Evolutionary conservation across 2,888 invertebrate genomes (phyloP).

Genomic region (Drosophila putrida): DNA sequence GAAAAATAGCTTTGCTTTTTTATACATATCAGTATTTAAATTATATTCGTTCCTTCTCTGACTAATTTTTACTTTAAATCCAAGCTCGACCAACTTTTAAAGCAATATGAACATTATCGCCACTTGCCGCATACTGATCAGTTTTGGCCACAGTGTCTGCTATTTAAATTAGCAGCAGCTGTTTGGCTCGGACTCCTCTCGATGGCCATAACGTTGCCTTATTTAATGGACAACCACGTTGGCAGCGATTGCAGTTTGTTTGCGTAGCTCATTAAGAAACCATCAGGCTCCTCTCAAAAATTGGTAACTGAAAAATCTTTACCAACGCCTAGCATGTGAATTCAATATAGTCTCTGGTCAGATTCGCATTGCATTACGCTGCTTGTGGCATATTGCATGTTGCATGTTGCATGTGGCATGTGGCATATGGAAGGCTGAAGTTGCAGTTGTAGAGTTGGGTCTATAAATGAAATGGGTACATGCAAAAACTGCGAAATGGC

Average conservation of each 20-base stretch:
- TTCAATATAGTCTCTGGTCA: not conserved
- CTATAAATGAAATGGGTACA: slow-evolving; percentile 54
- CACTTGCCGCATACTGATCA: slow-evolving; percentile 11
- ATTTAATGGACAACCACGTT: slow-evolving; percentile 52
- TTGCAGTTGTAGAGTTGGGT: slow-evolving; percentile 26
- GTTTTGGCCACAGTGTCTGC: slow-evolving; percentile 24
- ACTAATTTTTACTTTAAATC: too few relatives aligned
- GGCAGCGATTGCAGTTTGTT: slow-evolving; percentile 50
- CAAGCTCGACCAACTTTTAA: not conserved
- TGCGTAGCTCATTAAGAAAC: slow-evolving; percentile 70
- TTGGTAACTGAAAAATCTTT: slow-evolving; percentile 42
- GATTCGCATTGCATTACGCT: not conserved
- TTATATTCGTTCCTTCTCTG: too few relatives aligned
- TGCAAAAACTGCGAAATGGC: slow-evolving; percentile 53
- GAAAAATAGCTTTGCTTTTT: too few relatives aligned
- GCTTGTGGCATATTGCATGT: not conserved
- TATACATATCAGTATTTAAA: too few relatives aligned
- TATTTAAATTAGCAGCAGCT: slow-evolving; percentile 40
- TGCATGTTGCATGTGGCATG: too few relatives aligned
- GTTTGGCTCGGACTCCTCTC: not conserved
- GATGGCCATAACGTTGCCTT: slow-evolving; percentile 35
- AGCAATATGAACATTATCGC: not conserved
- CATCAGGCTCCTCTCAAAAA: slow-evolving; percentile 52
- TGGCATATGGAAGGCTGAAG: slow-evolving; percentile 7
- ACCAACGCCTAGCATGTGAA: slow-evolving; percentile 26